Evolutionary conservation across 2,797 vertebrate genomes (phyloP).

Genomic region (Pangasius mekongensis): DNA sequence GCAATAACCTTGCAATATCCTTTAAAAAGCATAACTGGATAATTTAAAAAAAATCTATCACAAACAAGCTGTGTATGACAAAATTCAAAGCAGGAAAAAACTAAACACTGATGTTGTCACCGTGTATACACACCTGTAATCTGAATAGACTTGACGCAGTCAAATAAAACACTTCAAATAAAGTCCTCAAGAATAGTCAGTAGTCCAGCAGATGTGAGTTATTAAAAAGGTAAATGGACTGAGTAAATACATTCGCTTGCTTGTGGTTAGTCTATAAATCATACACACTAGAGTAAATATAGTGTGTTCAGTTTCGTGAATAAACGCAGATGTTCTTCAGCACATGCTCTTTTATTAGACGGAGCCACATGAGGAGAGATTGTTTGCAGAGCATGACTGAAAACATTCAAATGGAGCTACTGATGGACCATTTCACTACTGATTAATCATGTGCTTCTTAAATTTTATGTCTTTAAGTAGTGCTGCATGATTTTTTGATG

Average conservation of each 20-base stretch:
- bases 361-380: constrained; percentile 5
- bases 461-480: not conserved
- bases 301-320: constrained; percentile 24
- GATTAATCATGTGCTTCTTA: not conserved
- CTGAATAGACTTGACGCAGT: constrained; percentile 14
- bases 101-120: not conserved
- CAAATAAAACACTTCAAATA: constrained; percentile 35
- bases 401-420: not conserved
- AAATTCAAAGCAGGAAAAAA: not conserved
- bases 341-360: constrained; percentile 13
- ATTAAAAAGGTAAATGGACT: constrained; percentile 25
- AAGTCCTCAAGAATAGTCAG: constrained; percentile 3
- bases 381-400: constrained; percentile 25
- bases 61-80: not conserved
- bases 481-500: not conserved
- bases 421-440: not conserved
- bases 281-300: constrained; percentile 27
- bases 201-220: not conserved
- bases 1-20: not conserved
- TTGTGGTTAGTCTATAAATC: constrained; percentile 27
- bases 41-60: not conserved
- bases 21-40: not conserved
- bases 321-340: constrained; percentile 25
- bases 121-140: constrained; percentile 20
- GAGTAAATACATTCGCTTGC: constrained; percentile 11